These are phyloP conservation scores for Acestrorhynchus altus DNA, from an alignment of 2,797 vertebrate genomes.

Conservation along the genomic window DNA sequence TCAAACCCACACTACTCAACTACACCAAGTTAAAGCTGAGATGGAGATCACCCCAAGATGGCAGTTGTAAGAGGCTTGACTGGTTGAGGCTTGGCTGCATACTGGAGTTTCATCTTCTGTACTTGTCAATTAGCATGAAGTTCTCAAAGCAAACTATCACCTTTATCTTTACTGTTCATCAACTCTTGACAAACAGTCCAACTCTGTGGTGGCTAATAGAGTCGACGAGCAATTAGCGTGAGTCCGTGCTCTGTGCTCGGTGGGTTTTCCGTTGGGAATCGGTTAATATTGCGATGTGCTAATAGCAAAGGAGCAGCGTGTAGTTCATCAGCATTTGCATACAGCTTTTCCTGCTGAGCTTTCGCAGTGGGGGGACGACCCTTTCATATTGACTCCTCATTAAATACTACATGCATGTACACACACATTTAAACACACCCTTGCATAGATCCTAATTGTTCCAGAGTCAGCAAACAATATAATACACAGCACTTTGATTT, in stretches of 20 bases:
- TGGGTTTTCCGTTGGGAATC: conserved; percentile 64
- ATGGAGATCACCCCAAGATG: too few relatives aligned
- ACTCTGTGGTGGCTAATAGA: background rate
- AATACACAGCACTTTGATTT: background rate
- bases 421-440: background rate
- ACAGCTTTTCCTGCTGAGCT: background rate
- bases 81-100: background rate
- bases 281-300: conserved; percentile 68
- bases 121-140: background rate
- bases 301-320: conserved; percentile 17
- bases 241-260: background rate
- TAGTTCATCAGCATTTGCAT: conserved; percentile 39
- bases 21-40: too few relatives aligned
- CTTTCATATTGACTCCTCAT: conserved; percentile 32
- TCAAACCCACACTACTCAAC: too few relatives aligned
- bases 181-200: background rate
- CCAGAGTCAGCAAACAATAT: background rate
- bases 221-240: conserved; percentile 10
- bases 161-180: background rate
- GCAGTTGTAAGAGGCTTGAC: too few relatives aligned
- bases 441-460: too few relatives aligned
- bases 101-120: background rate
- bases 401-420: conserved; percentile 14
- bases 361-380: conserved; percentile 26
- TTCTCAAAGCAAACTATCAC: background rate